These are phyloP conservation scores for Melanotaenia pygmaea DNA, from an alignment of 2,797 vertebrate genomes.

Conservation along the genomic window DNA sequence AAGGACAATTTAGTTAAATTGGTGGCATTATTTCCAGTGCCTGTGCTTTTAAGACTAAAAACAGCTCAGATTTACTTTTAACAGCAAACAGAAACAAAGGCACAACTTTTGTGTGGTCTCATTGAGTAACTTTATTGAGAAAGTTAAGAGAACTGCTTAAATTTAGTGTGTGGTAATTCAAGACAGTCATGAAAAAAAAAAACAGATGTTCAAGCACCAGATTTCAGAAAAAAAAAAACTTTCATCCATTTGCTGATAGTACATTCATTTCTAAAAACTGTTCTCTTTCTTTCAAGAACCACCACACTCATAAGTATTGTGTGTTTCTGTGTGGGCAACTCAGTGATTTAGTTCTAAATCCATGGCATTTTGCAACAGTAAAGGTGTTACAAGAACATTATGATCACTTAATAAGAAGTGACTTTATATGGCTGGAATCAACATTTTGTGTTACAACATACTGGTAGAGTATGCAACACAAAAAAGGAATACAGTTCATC, in stretches of 20 bases:
- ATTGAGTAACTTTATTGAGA: conserved; percentile 72
- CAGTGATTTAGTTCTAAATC: not conserved
- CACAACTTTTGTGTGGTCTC: conserved; percentile 70
- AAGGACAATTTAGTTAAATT: conserved; percentile 64
- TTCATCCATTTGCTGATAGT: conserved; percentile 17
- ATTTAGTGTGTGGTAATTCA: conserved; percentile 67
- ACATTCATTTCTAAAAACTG: not conserved
- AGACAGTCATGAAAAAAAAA: conserved; percentile 37
- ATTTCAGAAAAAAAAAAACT: conserved; percentile 7
- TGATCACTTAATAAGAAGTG: not conserved
- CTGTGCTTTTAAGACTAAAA: conserved; percentile 60
- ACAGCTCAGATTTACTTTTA: conserved; percentile 65
- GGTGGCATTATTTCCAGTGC: conserved; percentile 67
- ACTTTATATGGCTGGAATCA: not conserved
- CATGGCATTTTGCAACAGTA: not conserved
- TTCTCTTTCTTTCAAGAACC: not conserved
- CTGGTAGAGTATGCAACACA: not conserved
- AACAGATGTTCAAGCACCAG: conserved; percentile 55
- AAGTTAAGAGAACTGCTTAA: conserved; percentile 71
- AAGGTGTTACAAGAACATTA: not conserved
- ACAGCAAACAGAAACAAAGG: conserved; percentile 57
- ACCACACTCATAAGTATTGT: not conserved
- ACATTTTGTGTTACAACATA: not conserved
- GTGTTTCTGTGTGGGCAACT: not conserved
- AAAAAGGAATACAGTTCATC: not conserved